Evolutionary conservation across 2,797 vertebrate genomes (phyloP).

Genomic region (Aplochiton taeniatus): DNA sequence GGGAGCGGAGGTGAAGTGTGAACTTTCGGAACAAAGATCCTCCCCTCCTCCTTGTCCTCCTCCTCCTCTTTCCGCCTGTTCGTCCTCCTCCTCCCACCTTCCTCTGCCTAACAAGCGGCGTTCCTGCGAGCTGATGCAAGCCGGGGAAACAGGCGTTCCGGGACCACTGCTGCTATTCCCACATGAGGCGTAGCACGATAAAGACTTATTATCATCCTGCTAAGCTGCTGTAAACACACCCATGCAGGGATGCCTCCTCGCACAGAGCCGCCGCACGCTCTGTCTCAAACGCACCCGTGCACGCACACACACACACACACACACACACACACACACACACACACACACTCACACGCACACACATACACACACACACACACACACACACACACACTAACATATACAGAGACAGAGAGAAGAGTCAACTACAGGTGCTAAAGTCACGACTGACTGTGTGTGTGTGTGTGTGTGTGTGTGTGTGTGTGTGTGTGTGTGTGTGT

Average conservation of each 20-base stretch:
- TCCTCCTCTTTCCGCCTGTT: slow-evolving; percentile 32
- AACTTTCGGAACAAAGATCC: slow-evolving; percentile 33
- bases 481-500: background rate
- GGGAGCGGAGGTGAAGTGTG: background rate
- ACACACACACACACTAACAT: background rate
- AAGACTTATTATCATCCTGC: slow-evolving; percentile 77
- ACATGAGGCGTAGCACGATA: slow-evolving; percentile 78
- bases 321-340: slow-evolving; percentile 40
- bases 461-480: background rate
- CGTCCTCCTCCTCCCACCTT: slow-evolving; percentile 71
- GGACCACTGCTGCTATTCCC: slow-evolving; percentile 80
- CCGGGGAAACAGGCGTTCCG: slow-evolving; percentile 78
- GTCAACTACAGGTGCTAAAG: background rate
- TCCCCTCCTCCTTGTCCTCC: slow-evolving; percentile 59
- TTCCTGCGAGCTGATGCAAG: slow-evolving; percentile 83
- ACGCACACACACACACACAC: slow-evolving; percentile 18
- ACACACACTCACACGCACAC: background rate
- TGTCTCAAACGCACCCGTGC: slow-evolving; percentile 4
- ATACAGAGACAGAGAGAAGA: background rate
- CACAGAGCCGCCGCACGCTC: too few relatives aligned
- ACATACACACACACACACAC: background rate
- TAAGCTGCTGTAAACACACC: slow-evolving; percentile 78
- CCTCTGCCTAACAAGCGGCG: slow-evolving; percentile 81
- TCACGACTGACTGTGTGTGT: background rate
- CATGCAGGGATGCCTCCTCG: slow-evolving; percentile 55